Evolutionary conservation across 2,797 vertebrate genomes (phyloP), one percentile per base, ranked within the genome.

Genomic region (Salarias fasciatus): DNA sequence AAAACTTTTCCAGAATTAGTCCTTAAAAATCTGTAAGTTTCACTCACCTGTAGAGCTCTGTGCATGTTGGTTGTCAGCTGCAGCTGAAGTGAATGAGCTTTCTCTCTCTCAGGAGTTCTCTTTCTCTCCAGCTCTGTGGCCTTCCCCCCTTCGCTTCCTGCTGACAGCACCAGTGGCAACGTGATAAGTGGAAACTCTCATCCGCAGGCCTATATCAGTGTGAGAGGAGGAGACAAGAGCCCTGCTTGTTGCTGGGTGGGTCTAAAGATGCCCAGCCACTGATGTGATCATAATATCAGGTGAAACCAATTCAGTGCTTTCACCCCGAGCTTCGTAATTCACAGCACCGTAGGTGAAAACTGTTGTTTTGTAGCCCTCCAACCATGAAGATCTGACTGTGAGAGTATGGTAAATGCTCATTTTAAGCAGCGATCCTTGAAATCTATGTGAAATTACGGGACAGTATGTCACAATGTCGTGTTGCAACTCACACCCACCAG

Each of bases 161-260:
- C 65, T 83, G 69, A 87, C 83, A 80, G 75, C 73, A 69, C 62
- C 53, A 29, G 65, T 59, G 58, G 68, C 69, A 80, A 72, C 11
- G 40, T 72, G 86, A 87, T 73, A 83, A 90, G 72, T 82, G 85
- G 81, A 87, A 92, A 90, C 72, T 86, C 71, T 90, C 79, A 83
- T 74, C 79, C 80, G 78, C 58, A 53, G 47, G 41, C 15, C 65
- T 78, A 77, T 43, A 68, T 30, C 31, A 47, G 50, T 41, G 55
- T 35, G 47, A 54, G 69, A 82, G 88, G 76, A 81, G 81, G 78
- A 72, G 82, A 77, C 74, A 69, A 45, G 43, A 30, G 50, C 13
- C 31, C 40, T 58, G 49, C 3, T 35, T 58, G 71, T 79, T 77
- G 69, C 53, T 75, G 69, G 80, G 82, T 69, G 83, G 72, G 30